A percentile compares a stretch with the other conserved stretches of the same genome.
These are phyloP conservation scores for Microcebus lehilahytsara DNA, from an alignment of 2,113 vertebrate species.

Conservation along the genomic window DNA sequence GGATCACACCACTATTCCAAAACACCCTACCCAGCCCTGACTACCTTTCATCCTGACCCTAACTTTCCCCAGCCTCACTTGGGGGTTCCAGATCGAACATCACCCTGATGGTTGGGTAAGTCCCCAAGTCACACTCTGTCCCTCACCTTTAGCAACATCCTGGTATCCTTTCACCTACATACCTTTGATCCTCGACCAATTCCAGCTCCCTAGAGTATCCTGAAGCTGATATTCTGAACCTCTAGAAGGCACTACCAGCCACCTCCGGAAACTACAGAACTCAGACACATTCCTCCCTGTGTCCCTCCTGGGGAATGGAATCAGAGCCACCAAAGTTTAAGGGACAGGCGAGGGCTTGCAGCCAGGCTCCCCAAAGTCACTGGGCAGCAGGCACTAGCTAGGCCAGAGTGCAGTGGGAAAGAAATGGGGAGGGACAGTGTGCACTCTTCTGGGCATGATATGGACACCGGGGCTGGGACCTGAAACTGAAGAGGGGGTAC, in stretches of 20 bases:
- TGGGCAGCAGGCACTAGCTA: neutral
- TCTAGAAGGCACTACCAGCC: conserved; percentile 30
- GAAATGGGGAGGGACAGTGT: neutral
- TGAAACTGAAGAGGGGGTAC: neutral
- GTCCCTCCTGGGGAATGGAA: neutral
- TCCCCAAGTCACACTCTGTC: neutral
- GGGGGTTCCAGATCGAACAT: neutral
- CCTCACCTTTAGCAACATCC: conserved; percentile 64
- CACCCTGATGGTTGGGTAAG: neutral
- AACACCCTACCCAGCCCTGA: neutral
- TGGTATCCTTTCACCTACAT: neutral
- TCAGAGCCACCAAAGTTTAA: neutral
- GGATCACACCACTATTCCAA: conserved; percentile 24
- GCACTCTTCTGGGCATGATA: neutral
- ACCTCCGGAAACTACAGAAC: neutral
- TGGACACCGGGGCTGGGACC: neutral
- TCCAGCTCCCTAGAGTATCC: neutral
- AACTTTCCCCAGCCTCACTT: neutral
- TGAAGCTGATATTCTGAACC: neutral
- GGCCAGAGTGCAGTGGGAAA: neutral
- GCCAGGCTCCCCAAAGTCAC: neutral
- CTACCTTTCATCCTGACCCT: neutral
- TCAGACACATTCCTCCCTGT: neutral
- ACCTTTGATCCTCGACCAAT: neutral
- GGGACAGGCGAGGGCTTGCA: neutral